Base-by-base conservation (phyloP, 2,113 vertebrate genomes). In the Cromileptes altivelis region DNA sequence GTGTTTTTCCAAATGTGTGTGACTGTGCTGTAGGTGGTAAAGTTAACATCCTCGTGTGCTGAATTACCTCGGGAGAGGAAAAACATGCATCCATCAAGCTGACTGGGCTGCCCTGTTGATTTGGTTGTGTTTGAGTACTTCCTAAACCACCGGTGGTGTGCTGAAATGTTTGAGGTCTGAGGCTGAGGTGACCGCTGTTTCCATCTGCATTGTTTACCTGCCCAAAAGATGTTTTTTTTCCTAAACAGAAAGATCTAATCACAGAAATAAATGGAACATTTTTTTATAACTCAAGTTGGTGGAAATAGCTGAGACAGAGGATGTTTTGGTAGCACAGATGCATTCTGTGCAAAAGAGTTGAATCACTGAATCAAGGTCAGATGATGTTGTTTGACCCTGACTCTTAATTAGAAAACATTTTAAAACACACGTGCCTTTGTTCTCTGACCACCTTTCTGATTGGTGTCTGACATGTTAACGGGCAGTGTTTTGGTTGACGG, bases 91-190 rank as follows among this genome's bases (percentile, higher is more conserved):
- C 74, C 76, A 56, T 89, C 86, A 89, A 45, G 23, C 52, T 37
- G 70, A 49, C 52, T 50, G 13, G 52, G 61, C 64, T 74, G 69
- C 83, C 30, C 84, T 60, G 73, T 47, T 70, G 70, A 30, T 78
- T 78, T 68, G 69, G 60, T 85, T 85, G 74, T 76, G 42, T 70
- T 65, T 63, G 61, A 86, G 67, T 1, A 80, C 62, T 82, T 91
- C 75, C 70, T 62, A 77, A 89, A 88, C 74, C 82, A 3, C 72
- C 4, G 1, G 45, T 62, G 77, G 56, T 75, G 75, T 79, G 64
- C 56, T 6, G n/a, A 6, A 86, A 72, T 71, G 69, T 75, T 81
- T 90, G 78, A 88, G 89, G 86, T 89, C 85, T 80, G 68, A 73
- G 64, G 61, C 10, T 18, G 37, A 37, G 62, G 50, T 62, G 64